A percentile compares a stretch with the other conserved stretches of the same genome.
Evolutionary conservation across 2,797 vertebrate genomes (phyloP).

Genomic region (Pseudocheirus occidentalis): DNA sequence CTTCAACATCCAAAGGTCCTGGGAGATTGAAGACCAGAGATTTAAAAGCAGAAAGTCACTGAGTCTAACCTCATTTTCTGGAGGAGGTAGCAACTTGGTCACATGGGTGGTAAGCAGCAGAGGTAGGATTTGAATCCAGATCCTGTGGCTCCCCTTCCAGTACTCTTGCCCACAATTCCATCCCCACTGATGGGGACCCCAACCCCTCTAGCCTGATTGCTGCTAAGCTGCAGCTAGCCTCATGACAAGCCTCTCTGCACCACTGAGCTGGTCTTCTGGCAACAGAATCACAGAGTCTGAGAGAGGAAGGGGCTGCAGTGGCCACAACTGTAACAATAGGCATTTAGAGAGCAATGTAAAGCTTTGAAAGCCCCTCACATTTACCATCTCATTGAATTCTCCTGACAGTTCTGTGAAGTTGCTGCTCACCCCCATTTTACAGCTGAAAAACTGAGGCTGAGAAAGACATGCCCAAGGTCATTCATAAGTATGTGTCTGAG

Average conservation of each 20-base stretch:
- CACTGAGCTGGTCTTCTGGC: not conserved
- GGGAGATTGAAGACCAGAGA: not conserved
- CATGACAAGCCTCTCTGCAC: too few relatives aligned
- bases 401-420: not conserved
- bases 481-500: not conserved
- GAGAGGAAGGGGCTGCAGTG: not conserved
- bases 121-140: not conserved
- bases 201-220: not conserved
- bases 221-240: not conserved
- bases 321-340: rapidly evolving
- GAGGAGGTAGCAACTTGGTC: not conserved
- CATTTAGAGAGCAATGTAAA: too few relatives aligned
- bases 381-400: not conserved
- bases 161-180: not conserved
- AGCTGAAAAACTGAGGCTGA: not conserved
- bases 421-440: not conserved
- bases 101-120: not conserved
- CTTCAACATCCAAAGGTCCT: not conserved
- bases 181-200: not conserved
- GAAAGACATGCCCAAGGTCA: not conserved
- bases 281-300: not conserved
- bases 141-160: not conserved
- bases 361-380: not conserved
- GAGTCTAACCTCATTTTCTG: too few relatives aligned
- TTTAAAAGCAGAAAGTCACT: not conserved